Evolutionary conservation across 2,888 invertebrate genomes (phyloP).

Genomic region (Cephus nigrinus): DNA sequence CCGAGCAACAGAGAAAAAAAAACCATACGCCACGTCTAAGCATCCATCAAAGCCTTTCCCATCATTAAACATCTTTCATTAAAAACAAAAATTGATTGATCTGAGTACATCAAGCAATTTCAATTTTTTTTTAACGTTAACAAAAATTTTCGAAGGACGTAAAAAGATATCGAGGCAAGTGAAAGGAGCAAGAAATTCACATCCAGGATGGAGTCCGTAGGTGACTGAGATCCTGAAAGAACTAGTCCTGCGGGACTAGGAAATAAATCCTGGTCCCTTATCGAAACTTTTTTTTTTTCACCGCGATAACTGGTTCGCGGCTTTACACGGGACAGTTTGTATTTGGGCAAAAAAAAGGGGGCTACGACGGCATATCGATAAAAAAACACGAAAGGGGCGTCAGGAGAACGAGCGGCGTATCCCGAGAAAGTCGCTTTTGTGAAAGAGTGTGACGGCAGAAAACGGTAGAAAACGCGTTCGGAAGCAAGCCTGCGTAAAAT

Average conservation of each 20-base stretch:
- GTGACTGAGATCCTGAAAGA: too few species aligned
- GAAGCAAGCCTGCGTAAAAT: slow-evolving; percentile 30
- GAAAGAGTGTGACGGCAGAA: slow-evolving; percentile 17
- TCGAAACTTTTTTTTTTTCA: slow-evolving; percentile 3
- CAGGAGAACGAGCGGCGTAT: slow-evolving; percentile 4
- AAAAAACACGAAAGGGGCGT: slow-evolving; percentile 1
- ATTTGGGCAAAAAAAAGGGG: slow-evolving; percentile 13
- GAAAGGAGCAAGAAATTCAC: too few species aligned
- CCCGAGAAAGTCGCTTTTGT: slow-evolving; percentile 1
- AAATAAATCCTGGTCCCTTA: slow-evolving; percentile 3
- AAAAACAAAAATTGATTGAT: too few species aligned
- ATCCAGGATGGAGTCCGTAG: too few species aligned
- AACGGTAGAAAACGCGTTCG: slow-evolving; percentile 12
- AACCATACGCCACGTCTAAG: too few species aligned
- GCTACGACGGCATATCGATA: neutral
- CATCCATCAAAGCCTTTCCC: too few species aligned
- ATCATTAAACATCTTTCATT: too few species aligned
- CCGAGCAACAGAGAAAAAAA: neutral
- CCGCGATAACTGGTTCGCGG: slow-evolving; percentile 8
- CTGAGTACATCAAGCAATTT: too few species aligned
- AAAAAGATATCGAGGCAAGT: too few species aligned
- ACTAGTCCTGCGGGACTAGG: neutral
- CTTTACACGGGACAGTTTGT: slow-evolving; percentile 33
- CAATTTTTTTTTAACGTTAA: too few species aligned
- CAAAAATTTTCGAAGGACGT: too few species aligned